Evolutionary conservation across 2,113 vertebrate genomes (phyloP), one percentile per base, ranked within the genome.

Genomic region (Hypocryptadius cinnamomeus): DNA sequence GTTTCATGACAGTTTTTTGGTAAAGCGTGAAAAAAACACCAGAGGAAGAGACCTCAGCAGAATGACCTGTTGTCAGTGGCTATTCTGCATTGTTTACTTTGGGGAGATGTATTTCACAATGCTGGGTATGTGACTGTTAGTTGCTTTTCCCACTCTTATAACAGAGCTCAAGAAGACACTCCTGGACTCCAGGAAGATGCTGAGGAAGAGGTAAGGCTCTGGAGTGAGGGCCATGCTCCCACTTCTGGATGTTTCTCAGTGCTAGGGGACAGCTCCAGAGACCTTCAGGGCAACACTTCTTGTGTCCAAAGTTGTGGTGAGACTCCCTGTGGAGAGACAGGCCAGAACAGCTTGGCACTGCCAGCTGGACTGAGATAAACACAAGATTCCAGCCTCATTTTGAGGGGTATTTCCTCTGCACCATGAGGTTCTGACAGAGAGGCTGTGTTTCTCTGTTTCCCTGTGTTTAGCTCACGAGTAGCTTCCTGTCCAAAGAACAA

Each of bases 161-260:
- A 83, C 13, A 97, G 76, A 97, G 89, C 96, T 98, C 54, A 97
- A 27, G 59, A 97, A 97, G 92, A 94, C 97, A 44, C 97, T 98
- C 47, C 73, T 91, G 85, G 97, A 98, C 53, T 98, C 98, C 89
- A 97, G 96, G 94, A 98, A 97, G 91, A 4, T 98, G 93, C 94
- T 99, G 71, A 98, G 94, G 92, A 99, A 98, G 96, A 95, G 97
- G 99, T 99, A 90, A 97, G 97, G 65, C 40, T 57, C 65, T 18
- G 0, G 23, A 95, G 66, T 1, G 45, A 92, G 85, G 33, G 83
- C 92, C 76, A 7, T 1, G 44, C 22, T 57, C 54, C 10, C 23
- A 27, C 50, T 84, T 61, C 11, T 69, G 45, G 10, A 4, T 53
- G 22, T 17, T 66, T 57, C 50, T 35, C 39, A 65, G 6, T 44